A percentile compares a stretch with the other conserved stretches of the same genome.
Evolutionary conservation across 2,888 invertebrate species (phyloP).

Genomic region (Lysandra bellargus): DNA sequence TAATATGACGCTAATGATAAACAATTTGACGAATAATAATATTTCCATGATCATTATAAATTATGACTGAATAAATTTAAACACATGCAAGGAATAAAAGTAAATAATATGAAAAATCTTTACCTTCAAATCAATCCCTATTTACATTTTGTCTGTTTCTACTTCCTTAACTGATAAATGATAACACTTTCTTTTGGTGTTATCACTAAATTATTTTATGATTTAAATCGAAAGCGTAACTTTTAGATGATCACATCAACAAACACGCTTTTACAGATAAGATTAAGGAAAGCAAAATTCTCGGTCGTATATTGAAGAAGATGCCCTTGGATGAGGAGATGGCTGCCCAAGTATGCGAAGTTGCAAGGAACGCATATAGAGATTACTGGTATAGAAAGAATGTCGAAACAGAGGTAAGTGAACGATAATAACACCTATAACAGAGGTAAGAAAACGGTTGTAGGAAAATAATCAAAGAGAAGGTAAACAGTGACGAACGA

Average conservation of each 20-base stretch:
- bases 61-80: not conserved
- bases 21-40: too few species aligned
- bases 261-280: conserved; percentile 51
- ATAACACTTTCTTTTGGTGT: too few species aligned
- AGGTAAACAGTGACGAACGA: too few species aligned
- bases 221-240: too few species aligned
- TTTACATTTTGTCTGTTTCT: not conserved
- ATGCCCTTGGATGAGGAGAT: conserved; percentile 57
- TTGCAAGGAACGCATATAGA: conserved; percentile 64
- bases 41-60: too few species aligned
- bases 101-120: not conserved
- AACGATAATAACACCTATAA: too few species aligned
- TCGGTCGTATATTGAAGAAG: conserved; percentile 57
- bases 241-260: too few species aligned
- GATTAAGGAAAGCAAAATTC: conserved; percentile 59
- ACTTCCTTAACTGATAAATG: not conserved
- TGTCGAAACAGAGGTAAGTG: conserved; percentile 55
- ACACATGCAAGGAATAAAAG: not conserved
- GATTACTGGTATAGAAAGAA: conserved; percentile 71
- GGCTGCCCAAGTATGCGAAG: conserved; percentile 62
- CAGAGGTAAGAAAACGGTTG: too few species aligned
- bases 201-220: too few species aligned
- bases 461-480: too few species aligned
- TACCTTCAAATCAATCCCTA: not conserved
- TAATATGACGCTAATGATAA: too few species aligned